Evolutionary conservation across 92 coral and sea anemone genomes (phyloP).

Genomic region (Porites divaricata): DNA sequence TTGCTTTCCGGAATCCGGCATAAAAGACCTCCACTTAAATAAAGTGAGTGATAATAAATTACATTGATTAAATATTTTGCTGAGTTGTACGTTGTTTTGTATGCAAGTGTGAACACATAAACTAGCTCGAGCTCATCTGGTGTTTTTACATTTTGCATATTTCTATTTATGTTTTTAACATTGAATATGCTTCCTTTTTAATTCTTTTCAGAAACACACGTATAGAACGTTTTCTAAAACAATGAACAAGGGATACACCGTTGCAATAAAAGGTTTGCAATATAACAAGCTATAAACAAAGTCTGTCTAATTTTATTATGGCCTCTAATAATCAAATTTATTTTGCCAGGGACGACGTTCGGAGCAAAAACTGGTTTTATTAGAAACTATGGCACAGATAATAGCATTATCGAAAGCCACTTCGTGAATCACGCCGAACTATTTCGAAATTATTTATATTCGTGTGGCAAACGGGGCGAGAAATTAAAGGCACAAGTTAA

Average conservation of each 20-base stretch:
- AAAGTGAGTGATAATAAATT: conserved; percentile 38
- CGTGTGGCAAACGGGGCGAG: too few species aligned
- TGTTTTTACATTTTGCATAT: neutral
- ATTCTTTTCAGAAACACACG: conserved; percentile 14
- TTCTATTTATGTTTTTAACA: neutral
- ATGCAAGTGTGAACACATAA: neutral
- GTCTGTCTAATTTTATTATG: too few species aligned
- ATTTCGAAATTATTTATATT: too few species aligned
- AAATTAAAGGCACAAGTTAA: too few species aligned
- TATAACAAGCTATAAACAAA: too few species aligned
- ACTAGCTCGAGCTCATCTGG: neutral
- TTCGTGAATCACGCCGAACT: too few species aligned
- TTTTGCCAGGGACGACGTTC: too few species aligned
- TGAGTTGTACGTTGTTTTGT: neutral
- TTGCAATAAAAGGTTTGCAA: conserved; percentile 41
- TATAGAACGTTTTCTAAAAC: conserved; percentile 36
- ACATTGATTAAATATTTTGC: neutral
- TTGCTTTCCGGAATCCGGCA: conserved; percentile 84
- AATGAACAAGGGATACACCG: conserved; percentile 32
- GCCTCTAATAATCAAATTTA: too few species aligned
- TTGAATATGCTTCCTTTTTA: too few species aligned
- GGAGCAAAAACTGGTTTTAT: too few species aligned
- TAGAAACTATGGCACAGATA: too few species aligned
- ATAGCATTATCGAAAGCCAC: too few species aligned
- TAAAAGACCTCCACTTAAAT: conserved; percentile 50